These are phyloP conservation scores for Archips crataeganus DNA, from an alignment of 2,888 invertebrate genomes.

Conservation along the genomic window DNA sequence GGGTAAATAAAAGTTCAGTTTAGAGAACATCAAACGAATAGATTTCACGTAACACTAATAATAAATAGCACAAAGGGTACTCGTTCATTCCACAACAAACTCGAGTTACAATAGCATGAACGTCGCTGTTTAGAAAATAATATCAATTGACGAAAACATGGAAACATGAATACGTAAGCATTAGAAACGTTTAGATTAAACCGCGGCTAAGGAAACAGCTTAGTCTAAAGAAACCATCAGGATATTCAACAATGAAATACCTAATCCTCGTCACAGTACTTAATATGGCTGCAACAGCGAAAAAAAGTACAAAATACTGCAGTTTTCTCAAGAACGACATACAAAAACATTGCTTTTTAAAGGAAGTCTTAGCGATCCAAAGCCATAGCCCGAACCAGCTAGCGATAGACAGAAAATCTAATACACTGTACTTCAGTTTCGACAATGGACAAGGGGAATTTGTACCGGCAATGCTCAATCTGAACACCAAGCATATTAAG, in stretches of 20 bases:
- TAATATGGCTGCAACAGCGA: constrained; percentile 44
- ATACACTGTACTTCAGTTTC: constrained; percentile 73
- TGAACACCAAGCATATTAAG: constrained; percentile 63
- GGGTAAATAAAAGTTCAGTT: not conserved
- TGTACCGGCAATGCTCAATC: constrained; percentile 62
- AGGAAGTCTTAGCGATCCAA: constrained; percentile 51
- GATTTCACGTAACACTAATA: not conserved
- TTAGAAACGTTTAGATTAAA: not conserved
- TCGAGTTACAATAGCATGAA: constrained; percentile 3
- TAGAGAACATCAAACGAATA: not conserved
- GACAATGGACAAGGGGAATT: constrained; percentile 74
- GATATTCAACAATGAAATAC: constrained; percentile 12
- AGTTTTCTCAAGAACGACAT: constrained; percentile 58
- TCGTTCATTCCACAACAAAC: constrained; percentile 4
- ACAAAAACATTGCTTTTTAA: constrained; percentile 63
- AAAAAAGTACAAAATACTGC: constrained; percentile 53
- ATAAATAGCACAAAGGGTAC: not conserved
- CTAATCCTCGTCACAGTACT: not conserved
- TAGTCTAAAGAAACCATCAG: not conserved
- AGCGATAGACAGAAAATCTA: constrained; percentile 62
- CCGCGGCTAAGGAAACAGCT: not conserved
- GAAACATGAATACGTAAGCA: not conserved
- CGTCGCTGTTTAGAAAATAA: constrained; percentile 14
- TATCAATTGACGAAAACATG: not conserved
- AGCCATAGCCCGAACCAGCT: constrained; percentile 74